Evolutionary conservation across 2,888 invertebrate genomes (phyloP), one percentile per base, ranked within the genome.

Genomic region (Acronicta leporina): DNA sequence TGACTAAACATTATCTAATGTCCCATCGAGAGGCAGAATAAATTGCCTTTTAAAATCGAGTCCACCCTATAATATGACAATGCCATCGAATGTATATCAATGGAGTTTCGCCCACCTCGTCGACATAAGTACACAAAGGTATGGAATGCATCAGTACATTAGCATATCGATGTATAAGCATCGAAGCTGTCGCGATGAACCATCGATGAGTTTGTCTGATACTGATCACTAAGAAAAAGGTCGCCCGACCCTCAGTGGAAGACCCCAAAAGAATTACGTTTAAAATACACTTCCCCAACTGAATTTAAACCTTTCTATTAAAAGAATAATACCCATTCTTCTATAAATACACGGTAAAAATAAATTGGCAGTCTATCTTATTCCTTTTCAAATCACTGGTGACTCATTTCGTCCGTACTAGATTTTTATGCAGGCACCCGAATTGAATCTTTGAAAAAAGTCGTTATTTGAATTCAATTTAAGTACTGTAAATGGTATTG

Each of bases 51-150:
- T 90, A 89, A 89, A 87, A 87, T 86, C 87, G 84, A 84, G 86
- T 88, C 89, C 87, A 84, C 87, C 86, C 86, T 82, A 87, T 87
- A 89, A 87, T 88, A 90, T 89, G 90, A 92, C 90, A 93, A 92
- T 91, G 86, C 88, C 83, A 87, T 87, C 82, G 86, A 89, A 90
- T 90, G 89, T 89, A 89, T 91, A 89, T 91, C 91, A 92, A 92
- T 92, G 81, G 88, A 84, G 92, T 91, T 92, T 92, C 92, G 92
- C 92, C 93, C 92, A 92, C 90, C 92, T 93, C 93, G 92, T 93
- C 91, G 90, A 88, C 89, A 89, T 92, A 92, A 91, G 89, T 86
- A 90, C 87, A 91, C 92, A 92, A 91, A 88, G 89, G 86, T 84
- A 76, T 82, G 89, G 90, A 90, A 91, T 91, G 89, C 88, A 85